Conservation (phyloP, 53 echinoderm and acorn worm species). For the Holothuria scabra region DNA sequence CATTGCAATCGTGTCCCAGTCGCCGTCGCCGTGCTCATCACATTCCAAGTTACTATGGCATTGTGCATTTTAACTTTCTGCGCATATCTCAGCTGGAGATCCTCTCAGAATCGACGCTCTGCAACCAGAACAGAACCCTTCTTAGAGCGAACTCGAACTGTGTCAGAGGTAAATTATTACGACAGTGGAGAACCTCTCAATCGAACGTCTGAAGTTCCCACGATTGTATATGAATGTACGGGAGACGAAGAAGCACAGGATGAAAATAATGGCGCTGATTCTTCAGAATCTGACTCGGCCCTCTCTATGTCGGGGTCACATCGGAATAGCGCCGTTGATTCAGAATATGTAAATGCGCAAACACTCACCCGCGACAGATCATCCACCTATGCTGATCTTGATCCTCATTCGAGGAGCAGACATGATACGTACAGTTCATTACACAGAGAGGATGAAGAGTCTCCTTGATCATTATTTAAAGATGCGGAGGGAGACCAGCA, state of each 20-base stretch:
- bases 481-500: too few species aligned
- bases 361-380: slow-evolving; percentile 28
- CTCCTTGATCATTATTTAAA: background rate
- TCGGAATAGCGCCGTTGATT: slow-evolving; percentile 44
- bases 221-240: slow-evolving; percentile 37
- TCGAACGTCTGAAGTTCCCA: slow-evolving; percentile 1
- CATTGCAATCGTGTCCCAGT: slow-evolving; percentile 74
- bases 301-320: slow-evolving; percentile 19
- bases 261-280: background rate
- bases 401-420: slow-evolving; percentile 56
- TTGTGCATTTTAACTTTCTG: slow-evolving; percentile 78
- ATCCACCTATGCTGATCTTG: slow-evolving; percentile 68
- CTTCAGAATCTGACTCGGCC: slow-evolving; percentile 30
- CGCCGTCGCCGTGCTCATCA: slow-evolving; percentile 84
- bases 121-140: background rate
- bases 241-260: background rate
- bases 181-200: slow-evolving; percentile 25
- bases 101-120: background rate
- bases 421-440: slow-evolving; percentile 71
- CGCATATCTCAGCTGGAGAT: slow-evolving; percentile 40
- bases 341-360: slow-evolving; percentile 65
- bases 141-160: slow-evolving; percentile 23
- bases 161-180: slow-evolving; percentile 47
- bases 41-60: slow-evolving; percentile 85
- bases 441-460: slow-evolving; percentile 13